Evolutionary conservation across 1,140 invertebrate genomes (phyloP), one percentile per base, ranked within the genome.

Genomic region (Goniozus legneri): DNA sequence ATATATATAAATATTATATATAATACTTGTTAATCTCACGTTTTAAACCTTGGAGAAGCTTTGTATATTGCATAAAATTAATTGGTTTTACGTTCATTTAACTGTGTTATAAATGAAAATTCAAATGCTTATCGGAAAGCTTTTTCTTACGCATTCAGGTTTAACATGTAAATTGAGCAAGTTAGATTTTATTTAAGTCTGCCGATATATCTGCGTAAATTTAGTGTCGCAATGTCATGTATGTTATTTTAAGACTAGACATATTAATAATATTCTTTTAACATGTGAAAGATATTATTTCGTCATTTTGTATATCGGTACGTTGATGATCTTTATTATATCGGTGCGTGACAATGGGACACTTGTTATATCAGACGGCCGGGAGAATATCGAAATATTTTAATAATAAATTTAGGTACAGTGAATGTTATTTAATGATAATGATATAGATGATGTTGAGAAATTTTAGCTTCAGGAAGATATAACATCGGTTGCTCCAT

Each of bases 351-450:
- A 38, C 27, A 32, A 35, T 22, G 35, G 35, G 32, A 30, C 3
- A 33, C 32, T 15, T 13, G 2, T 8, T 35, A 15, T 35, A 35
- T 27, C 24, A 10, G 24, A 6, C 10, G 24, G 4, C 24, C 24
- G 4, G 4, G 24, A 27, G 4, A 10, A 18, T 4, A 30, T 30
- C 21, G 12, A 19, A 57, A 44, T 67, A 69, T 65, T 68, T 71
- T 69, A 62, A 64, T 65, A 62, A 64, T 64, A 65, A 61, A 70
- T 67, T 62, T 70, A 67, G 56, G 54, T 65, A 62, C 54, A 56
- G 52, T 65, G 58, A 66, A 63, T 67, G 63, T 71, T 71, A 70
- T 71, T 67, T 68, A 67, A 69, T 64, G 36, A 47, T 62, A 59
- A 65, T 66, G 34, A 27, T 31, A 10, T 27, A 12, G 19, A 15